phyloP scores from a whole-genome alignment of 2,797 vertebrate species.

The Myotis pilosus region DNA sequence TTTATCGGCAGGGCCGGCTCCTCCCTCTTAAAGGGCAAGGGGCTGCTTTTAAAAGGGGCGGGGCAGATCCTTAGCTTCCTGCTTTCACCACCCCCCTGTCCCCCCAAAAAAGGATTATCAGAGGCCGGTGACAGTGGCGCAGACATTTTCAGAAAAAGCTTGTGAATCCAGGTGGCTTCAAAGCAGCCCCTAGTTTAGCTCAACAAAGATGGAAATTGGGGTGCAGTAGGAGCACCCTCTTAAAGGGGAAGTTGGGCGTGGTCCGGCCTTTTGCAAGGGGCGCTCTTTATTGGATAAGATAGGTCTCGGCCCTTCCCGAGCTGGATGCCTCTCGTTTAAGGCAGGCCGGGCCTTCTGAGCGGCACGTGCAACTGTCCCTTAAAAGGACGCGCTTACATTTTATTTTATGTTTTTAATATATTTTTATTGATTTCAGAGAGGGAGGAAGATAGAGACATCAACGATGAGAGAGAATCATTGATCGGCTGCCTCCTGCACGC shows the following conservation, averaged over 20 bases:
- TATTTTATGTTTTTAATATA: too few relatives aligned
- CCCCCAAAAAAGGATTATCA: background rate
- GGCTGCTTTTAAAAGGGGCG: background rate
- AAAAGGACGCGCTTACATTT: background rate
- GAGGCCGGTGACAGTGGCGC: background rate
- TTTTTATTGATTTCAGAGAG: too few relatives aligned
- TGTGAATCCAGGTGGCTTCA: background rate
- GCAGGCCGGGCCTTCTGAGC: background rate
- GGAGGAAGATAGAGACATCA: too few relatives aligned
- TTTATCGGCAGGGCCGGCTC: background rate
- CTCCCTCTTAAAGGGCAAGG: constrained; percentile 62
- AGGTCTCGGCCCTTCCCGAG: background rate
- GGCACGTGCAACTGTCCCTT: background rate
- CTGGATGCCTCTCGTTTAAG: background rate
- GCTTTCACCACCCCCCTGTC: fast-evolving
- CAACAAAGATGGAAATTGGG: background rate
- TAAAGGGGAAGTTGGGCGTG: constrained; percentile 52
- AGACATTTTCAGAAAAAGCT: background rate
- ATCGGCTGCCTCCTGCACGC: too few relatives aligned
- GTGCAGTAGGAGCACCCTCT: background rate
- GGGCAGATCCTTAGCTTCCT: background rate
- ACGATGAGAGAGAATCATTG: too few relatives aligned
- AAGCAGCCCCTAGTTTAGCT: background rate
- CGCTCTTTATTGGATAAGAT: background rate
- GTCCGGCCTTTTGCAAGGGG: background rate